Conservation (phyloP, 2,888 invertebrate species). For the Rosalia funebris region DNA sequence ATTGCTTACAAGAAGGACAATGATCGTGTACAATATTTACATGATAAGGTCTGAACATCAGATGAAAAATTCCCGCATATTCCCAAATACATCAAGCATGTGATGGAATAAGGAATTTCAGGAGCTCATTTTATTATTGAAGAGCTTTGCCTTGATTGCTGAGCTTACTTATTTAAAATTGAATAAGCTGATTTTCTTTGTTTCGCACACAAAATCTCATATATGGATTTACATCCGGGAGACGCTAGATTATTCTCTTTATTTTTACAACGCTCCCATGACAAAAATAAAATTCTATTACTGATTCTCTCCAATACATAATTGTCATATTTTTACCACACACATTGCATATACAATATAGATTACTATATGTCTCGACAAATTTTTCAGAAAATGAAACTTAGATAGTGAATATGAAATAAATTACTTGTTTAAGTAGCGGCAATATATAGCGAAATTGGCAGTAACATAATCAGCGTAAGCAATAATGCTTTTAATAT, state of each 20-base stretch:
- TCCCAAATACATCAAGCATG: constrained; percentile 33
- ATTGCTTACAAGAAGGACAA: constrained; percentile 7
- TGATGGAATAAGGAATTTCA: constrained; percentile 38
- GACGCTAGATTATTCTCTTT: constrained; percentile 11
- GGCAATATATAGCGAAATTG: too few species aligned
- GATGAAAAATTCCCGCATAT: constrained; percentile 38
- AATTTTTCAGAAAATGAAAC: too few species aligned
- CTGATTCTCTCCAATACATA: too few species aligned
- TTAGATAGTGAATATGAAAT: too few species aligned
- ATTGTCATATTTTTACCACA: too few species aligned
- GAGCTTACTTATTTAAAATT: constrained; percentile 33
- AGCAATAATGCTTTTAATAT: too few species aligned
- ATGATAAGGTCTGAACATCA: constrained; percentile 13
- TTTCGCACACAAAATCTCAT: constrained; percentile 22
- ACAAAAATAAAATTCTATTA: constrained; percentile 16
- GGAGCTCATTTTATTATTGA: constrained; percentile 35
- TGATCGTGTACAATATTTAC: constrained; percentile 30
- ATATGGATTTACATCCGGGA: constrained; percentile 22
- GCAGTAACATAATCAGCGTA: too few species aligned
- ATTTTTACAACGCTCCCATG: constrained; percentile 15
- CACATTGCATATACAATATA: too few species aligned
- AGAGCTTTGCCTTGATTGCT: constrained; percentile 24
- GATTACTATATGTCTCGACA: too few species aligned
- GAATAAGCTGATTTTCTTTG: constrained; percentile 28
- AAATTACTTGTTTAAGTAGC: too few species aligned